phyloP scores from a whole-genome alignment of 2,888 invertebrate genomes.

The Ennomos fuscantarius region DNA sequence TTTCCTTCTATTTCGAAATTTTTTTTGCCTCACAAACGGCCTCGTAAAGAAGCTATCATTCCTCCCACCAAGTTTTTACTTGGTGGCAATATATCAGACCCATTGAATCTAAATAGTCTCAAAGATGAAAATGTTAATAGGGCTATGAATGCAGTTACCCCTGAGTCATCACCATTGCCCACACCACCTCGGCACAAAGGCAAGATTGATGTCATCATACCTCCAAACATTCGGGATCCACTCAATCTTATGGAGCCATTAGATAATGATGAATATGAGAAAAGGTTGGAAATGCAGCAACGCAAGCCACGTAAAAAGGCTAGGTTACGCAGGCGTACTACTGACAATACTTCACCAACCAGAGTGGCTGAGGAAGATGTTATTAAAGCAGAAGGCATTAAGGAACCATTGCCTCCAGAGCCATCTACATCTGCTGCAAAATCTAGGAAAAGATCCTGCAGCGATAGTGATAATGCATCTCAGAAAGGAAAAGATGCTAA shows the following conservation, averaged over 20 bases:
- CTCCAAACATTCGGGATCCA: slow-evolving; percentile 96
- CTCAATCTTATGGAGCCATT: slow-evolving; percentile 93
- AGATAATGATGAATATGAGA: slow-evolving; percentile 93
- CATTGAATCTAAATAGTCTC: slow-evolving; percentile 96
- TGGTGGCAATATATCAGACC: slow-evolving; percentile 98
- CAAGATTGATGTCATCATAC: slow-evolving; percentile 95
- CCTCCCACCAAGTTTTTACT: slow-evolving; percentile 97
- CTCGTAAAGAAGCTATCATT: slow-evolving; percentile 90
- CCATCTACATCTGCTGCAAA: slow-evolving; percentile 71
- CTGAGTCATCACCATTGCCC: slow-evolving; percentile 95
- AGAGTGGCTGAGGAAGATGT: slow-evolving; percentile 49
- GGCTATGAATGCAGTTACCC: slow-evolving; percentile 95
- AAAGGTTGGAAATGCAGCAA: slow-evolving; percentile 89
- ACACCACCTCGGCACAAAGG: slow-evolving; percentile 92
- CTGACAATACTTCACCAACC: slow-evolving; percentile 73
- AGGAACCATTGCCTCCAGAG: slow-evolving; percentile 70
- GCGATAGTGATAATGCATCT: slow-evolving; percentile 84
- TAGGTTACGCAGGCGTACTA: slow-evolving; percentile 81
- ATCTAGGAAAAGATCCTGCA: slow-evolving; percentile 79
- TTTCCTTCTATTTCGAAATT: slow-evolving; percentile 89
- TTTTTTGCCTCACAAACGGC: slow-evolving; percentile 89
- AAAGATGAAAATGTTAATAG: slow-evolving; percentile 92
- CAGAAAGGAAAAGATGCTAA: slow-evolving; percentile 81
- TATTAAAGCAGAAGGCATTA: slow-evolving; percentile 63
- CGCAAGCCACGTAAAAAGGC: slow-evolving; percentile 88